Base-by-base conservation (phyloP, 2,888 invertebrate species). In the Hedychridium roseum region DNA sequence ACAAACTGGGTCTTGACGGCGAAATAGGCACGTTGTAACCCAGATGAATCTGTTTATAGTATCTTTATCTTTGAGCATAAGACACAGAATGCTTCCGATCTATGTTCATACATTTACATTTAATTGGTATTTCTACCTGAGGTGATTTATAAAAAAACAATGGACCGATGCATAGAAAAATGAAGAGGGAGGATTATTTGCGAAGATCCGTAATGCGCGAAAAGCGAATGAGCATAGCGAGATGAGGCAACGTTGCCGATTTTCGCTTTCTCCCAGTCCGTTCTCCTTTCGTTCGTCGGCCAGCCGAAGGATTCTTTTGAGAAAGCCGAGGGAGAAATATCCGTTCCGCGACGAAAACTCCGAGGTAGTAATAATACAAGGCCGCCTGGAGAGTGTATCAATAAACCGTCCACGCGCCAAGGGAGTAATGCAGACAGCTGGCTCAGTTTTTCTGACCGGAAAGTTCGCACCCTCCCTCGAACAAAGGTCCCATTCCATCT, bases 361-460 rank as follows among this genome's bases (percentile, higher is more conserved):
- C 43, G 28, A 23, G 43, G 12, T 39, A 28, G 43, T 59, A 56
- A 59, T 51, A 59, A 50, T 50, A 58, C 43, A 27, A 37, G 53
- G 43, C 43, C 47, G 56, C 38, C 37, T 28, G 41, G 39, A 40
- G 50, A 53, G 57, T 49, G 43, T 65, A 56, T 59, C 65, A 62
- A 62, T 64, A 66, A 64, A 57, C 53, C 43, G 53, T 59, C 49
- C 58, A 54, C 57, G 55, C 55, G 58, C 51, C 55, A 40, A 42
- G 55, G 50, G 15, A 51, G 57, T 54, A 59, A 57, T 54, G 54
- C 52, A 56, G 59, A 61, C 68, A 68, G 66, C 68, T 68, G 68
- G 63, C 54, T 46, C 53, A 57, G 64, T 65, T 58, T 57, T 57
- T 52, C 47, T 49, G 45, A 32, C 56, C 48, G 20, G n/a, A n/a